Conservation (phyloP, 2,888 invertebrate species). For the Iphiclides podalirius region DNA sequence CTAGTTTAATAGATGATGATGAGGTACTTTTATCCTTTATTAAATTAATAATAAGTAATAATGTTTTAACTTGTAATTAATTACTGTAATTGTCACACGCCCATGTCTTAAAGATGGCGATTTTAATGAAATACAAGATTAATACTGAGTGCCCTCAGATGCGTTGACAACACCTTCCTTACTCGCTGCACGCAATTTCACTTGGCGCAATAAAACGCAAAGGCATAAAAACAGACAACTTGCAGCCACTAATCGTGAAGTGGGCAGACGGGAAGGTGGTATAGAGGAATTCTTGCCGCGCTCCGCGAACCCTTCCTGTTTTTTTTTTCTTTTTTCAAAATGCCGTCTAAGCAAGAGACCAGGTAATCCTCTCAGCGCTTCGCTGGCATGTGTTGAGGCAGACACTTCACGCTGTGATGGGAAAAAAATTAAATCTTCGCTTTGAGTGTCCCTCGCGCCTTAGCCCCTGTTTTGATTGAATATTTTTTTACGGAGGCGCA, state of each 20-base stretch:
- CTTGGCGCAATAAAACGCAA: slow-evolving; percentile 23
- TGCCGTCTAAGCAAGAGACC: slow-evolving; percentile 49
- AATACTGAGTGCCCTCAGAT: too few species aligned
- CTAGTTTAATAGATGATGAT: too few species aligned
- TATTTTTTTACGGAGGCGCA: slow-evolving; percentile 4
- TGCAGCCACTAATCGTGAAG: slow-evolving; percentile 37
- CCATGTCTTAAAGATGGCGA: too few species aligned
- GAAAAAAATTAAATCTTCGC: slow-evolving; percentile 25
- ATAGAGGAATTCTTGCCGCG: slow-evolving; percentile 41
- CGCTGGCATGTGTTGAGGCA: slow-evolving; percentile 46
- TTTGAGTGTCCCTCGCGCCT: slow-evolving; percentile 11
- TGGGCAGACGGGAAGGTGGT: slow-evolving; percentile 37
- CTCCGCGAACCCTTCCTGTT: slow-evolving; percentile 41
- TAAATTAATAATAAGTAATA: too few species aligned
- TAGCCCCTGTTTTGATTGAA: slow-evolving; percentile 11
- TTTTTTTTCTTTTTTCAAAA: slow-evolving; percentile 42
- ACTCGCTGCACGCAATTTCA: slow-evolving; percentile 12
- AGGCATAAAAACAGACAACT: slow-evolving; percentile 27
- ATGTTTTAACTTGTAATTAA: too few species aligned
- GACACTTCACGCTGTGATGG: slow-evolving; percentile 41
- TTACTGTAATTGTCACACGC: too few species aligned
- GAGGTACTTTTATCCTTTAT: too few species aligned
- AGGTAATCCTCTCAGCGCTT: slow-evolving; percentile 44
- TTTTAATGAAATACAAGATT: too few species aligned
- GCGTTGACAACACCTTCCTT: slow-evolving; percentile 13